Percentiles rank a stretch among this genome's conserved stretches.
phyloP scores from a whole-genome alignment of 2,113 vertebrate species.

The Urocolius indicus region DNA sequence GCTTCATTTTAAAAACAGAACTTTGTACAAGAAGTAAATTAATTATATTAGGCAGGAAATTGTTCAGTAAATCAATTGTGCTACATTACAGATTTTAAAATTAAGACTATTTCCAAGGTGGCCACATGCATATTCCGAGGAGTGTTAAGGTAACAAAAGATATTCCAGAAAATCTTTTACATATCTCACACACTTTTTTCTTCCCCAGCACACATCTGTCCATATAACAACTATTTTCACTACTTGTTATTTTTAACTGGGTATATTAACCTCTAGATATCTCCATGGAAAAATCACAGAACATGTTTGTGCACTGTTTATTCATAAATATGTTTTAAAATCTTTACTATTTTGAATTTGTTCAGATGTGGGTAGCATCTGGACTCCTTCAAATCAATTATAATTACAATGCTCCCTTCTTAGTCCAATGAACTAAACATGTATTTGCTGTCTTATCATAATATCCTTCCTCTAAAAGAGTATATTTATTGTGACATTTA shows the following conservation, averaged over 20 bases:
- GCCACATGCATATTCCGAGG: neutral
- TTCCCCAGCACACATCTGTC: neutral
- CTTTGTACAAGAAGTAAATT: constrained; percentile 35
- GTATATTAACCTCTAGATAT: neutral
- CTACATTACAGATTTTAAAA: constrained; percentile 39
- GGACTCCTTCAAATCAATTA: constrained; percentile 51
- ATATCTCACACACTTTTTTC: neutral
- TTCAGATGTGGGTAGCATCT: constrained; percentile 22
- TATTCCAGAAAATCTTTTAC: neutral
- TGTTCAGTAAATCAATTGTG: constrained; percentile 54
- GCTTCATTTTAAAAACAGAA: constrained; percentile 48
- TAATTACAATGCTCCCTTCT: constrained; percentile 2
- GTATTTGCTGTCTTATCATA: constrained; percentile 23
- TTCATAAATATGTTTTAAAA: constrained; percentile 12
- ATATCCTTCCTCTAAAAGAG: neutral
- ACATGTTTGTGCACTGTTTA: neutral
- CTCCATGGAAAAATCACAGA: constrained; percentile 1
- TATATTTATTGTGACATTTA: constrained; percentile 35
- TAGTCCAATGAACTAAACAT: constrained; percentile 29
- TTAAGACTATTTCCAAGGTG: constrained; percentile 44
- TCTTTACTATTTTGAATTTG: constrained; percentile 15
- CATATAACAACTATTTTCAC: neutral
- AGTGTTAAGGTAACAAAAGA: constrained; percentile 19
- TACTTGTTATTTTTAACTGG: neutral
- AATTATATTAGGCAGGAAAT: constrained; percentile 60